Evolutionary conservation across 1,140 invertebrate species (phyloP).

Genomic region (Ephestia elutella): DNA sequence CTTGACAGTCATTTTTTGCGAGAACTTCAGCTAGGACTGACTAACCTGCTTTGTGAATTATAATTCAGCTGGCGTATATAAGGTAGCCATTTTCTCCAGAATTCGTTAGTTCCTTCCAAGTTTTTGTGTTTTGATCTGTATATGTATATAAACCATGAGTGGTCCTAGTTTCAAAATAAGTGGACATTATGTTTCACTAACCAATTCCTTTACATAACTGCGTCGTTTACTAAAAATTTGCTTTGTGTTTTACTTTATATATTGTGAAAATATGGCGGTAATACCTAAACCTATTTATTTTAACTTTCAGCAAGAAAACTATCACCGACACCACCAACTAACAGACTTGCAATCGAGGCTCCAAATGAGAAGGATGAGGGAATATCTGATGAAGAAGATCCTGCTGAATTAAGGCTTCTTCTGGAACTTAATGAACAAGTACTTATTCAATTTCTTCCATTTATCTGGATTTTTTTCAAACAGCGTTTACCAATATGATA

Average conservation of each 20-base stretch:
- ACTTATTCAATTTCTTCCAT: conserved; percentile 9
- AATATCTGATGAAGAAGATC: conserved; percentile 84
- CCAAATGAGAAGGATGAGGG: conserved; percentile 82
- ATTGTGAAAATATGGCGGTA: not conserved
- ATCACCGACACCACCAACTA: conserved; percentile 78
- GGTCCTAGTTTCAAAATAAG: conserved; percentile 13
- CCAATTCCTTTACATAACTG: conserved; percentile 14
- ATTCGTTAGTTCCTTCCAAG: not conserved
- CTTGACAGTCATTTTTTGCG: not conserved
- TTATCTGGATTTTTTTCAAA: not conserved
- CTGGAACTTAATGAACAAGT: conserved; percentile 90
- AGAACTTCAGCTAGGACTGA: not conserved
- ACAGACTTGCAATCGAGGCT: conserved; percentile 78
- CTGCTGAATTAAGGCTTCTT: conserved; percentile 84
- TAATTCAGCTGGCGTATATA: not conserved
- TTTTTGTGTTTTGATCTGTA: not conserved
- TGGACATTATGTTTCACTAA: conserved; percentile 15
- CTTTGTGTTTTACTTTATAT: not conserved
- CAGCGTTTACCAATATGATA: too few species aligned
- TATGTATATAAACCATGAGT: conserved; percentile 16
- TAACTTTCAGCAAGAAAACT: conserved; percentile 75
- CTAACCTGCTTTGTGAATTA: not conserved
- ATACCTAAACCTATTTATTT: conserved; percentile 11
- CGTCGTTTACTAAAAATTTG: conserved; percentile 5
- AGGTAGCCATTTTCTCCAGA: conserved; percentile 4